Percentiles rank a stretch among this genome's conserved stretches.
These are phyloP conservation scores for Sarcophaga rosellei DNA, from an alignment of 2,888 invertebrate genomes.

Conservation along the genomic window DNA sequence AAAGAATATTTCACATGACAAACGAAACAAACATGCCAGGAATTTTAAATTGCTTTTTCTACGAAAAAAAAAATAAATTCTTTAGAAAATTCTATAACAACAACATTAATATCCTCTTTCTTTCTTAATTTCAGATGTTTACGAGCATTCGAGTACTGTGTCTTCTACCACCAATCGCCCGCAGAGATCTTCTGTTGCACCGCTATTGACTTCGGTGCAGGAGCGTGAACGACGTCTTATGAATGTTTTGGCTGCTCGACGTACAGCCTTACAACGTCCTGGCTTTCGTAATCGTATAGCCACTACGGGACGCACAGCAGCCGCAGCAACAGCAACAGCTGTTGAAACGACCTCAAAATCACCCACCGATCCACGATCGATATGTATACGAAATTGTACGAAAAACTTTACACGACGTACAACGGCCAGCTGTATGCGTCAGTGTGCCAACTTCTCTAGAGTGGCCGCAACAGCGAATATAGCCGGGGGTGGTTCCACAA, in stretches of 20 bases:
- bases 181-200: slow-evolving; percentile 72
- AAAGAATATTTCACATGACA: not conserved
- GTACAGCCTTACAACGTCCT: slow-evolving; percentile 84
- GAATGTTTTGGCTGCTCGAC: slow-evolving; percentile 84
- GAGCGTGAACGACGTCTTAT: slow-evolving; percentile 83
- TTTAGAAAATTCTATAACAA: not conserved
- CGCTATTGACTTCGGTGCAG: slow-evolving; percentile 77
- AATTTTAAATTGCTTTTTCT: too few relatives aligned
- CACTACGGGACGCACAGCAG: slow-evolving; percentile 76
- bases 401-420: slow-evolving; percentile 81
- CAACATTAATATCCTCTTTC: not conserved
- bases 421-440: slow-evolving; percentile 81
- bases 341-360: slow-evolving; percentile 78
- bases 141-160: slow-evolving; percentile 68
- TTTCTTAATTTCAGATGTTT: slow-evolving; percentile 72
- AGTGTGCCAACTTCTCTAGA: slow-evolving; percentile 78
- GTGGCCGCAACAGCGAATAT: slow-evolving; percentile 69
- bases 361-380: slow-evolving; percentile 78
- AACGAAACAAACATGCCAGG: not conserved
- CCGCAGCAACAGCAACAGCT: slow-evolving; percentile 72
- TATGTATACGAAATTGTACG: slow-evolving; percentile 80
- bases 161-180: slow-evolving; percentile 76
- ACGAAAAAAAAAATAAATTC: too few relatives aligned
- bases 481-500: slow-evolving; percentile 25
- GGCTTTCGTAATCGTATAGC: slow-evolving; percentile 81